phyloP scores from a whole-genome alignment of 2,797 vertebrate genomes.

The Crocidura indochinensis region DNA sequence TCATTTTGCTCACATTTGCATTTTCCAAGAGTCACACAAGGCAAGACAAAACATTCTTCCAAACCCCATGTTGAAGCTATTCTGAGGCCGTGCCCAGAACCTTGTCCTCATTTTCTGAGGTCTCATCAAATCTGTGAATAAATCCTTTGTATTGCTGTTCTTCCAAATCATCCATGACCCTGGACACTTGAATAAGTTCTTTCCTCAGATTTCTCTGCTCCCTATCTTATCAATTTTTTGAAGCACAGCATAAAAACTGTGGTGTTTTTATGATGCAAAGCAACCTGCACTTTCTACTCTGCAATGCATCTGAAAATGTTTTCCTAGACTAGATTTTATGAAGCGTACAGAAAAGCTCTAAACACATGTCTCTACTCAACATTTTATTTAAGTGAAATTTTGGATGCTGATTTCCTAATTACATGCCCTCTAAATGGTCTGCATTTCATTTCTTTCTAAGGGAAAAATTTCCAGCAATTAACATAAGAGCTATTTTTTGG shows the following conservation, averaged over 20 bases:
- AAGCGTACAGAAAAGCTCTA: conserved; percentile 36
- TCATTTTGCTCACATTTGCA: no score
- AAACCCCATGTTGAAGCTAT: no score
- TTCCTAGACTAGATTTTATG: conserved; percentile 51
- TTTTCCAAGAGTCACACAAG: no score
- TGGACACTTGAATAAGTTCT: background rate
- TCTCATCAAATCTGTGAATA: background rate
- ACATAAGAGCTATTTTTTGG: conserved; percentile 36
- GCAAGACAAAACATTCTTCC: no score
- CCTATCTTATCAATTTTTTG: conserved; percentile 10
- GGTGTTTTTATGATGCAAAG: conserved; percentile 55
- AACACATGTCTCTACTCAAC: conserved; percentile 23
- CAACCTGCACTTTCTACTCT: conserved; percentile 14
- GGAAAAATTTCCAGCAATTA: conserved; percentile 63
- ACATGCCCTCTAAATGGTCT: conserved; percentile 62
- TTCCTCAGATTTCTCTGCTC: background rate
- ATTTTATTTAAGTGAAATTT: conserved; percentile 73
- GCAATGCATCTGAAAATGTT: conserved; percentile 21
- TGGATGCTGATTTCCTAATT: conserved; percentile 76
- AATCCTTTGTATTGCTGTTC: background rate
- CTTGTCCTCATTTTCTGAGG: background rate
- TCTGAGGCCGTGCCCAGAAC: background rate
- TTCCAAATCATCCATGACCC: background rate
- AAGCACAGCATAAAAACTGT: conserved; percentile 24
- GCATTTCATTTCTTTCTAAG: conserved; percentile 61